Evolutionary conservation across 2,113 vertebrate species (phyloP).

Genomic region (Lonchura striata): DNA sequence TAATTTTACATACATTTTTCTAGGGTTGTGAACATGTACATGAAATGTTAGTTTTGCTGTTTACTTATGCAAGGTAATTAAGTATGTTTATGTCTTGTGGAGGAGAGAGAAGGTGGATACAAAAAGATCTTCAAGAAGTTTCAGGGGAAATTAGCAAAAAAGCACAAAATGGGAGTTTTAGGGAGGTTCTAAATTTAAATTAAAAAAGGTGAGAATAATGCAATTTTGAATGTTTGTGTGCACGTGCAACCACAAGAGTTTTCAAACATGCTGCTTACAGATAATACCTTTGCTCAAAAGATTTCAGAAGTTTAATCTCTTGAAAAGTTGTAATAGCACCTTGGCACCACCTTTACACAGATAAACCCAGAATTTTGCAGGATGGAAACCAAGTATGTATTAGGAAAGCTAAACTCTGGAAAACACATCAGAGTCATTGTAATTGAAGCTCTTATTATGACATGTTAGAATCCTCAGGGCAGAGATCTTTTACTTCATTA

Average conservation of each 20-base stretch:
- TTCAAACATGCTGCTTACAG: neutral
- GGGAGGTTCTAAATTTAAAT: neutral
- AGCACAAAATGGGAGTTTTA: neutral
- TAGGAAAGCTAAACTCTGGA: neutral
- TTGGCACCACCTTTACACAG: neutral
- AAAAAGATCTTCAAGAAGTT: neutral
- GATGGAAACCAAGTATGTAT: neutral
- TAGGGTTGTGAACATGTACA: neutral
- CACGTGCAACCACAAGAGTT: neutral
- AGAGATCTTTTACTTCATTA: neutral
- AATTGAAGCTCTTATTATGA: neutral
- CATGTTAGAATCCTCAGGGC: neutral
- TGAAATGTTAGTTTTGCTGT: neutral
- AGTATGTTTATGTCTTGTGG: neutral
- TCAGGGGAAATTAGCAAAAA: neutral
- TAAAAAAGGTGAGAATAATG: neutral
- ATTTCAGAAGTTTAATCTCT: neutral
- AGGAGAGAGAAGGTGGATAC: neutral
- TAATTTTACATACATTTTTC: neutral
- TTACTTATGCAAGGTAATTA: neutral
- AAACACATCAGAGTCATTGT: neutral
- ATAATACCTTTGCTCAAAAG: neutral
- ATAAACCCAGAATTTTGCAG: neutral
- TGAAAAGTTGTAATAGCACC: neutral
- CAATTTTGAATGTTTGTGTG: neutral